Base-by-base conservation (phyloP, 2,113 vertebrate genomes). In the Halcyon senegalensis region DNA sequence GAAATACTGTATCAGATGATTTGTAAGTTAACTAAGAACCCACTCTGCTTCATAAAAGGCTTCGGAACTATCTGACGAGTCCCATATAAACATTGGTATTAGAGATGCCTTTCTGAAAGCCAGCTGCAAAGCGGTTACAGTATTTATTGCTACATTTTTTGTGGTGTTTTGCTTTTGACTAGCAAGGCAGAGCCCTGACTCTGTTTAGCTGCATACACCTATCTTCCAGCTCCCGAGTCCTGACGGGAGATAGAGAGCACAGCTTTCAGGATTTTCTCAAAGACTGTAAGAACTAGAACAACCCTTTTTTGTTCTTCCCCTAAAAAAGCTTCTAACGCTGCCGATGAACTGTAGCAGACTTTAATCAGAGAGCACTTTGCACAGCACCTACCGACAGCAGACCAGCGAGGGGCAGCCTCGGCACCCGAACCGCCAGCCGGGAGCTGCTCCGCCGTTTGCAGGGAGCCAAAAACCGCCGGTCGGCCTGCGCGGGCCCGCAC, bases 241-340 rank as follows among this genome's bases (percentile, higher is more conserved):
- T 9, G 19, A 37, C 5, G 50, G 19, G 28, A 56, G 28, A 60
- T 41, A 48, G 17, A n/a, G 20, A 67, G 55, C 19, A 17, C 7
- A 53, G 19, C 30, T 59, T 41, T 72, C 48, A 51, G 23, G 43
- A 58, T 24, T 53, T 78, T 46, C 64, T 67, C 10, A 11, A 72
- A 59, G 24, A 17, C 41, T 3, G 0, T 11, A 31, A 41, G 24
- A 73, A 56, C 11, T 30, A 4, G 1, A 60, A 5, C 7, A 44
- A 3, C 1, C 4, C 10, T 28, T 53, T 10, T 10, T 59, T 58
- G 50, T 16, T 11, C 1, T 8, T 5, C 16, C 41, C 5, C 33
- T 39, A 14, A 56, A 25, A 37, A 35, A 5, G 13, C 31, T 50
- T 9, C 13, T 25, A 21, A 60, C 16, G 9, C 9, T 5, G 21